phyloP scores from a whole-genome alignment of 2,797 vertebrate species.

The Lutra lutra region DNA sequence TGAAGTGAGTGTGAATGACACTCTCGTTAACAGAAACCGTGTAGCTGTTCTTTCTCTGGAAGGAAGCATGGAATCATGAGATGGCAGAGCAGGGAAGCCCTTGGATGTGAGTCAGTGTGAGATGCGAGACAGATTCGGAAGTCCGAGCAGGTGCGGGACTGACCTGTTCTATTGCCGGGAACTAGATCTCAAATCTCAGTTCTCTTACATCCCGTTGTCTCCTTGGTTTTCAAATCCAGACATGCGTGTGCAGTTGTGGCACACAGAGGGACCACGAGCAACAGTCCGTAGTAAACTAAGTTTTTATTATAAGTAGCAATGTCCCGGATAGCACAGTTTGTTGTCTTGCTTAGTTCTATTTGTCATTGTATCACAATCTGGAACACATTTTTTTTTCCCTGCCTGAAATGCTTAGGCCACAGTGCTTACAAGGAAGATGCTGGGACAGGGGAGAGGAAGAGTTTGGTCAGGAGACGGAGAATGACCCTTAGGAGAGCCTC shows the following conservation, averaged over 20 bases:
- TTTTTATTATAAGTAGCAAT: neutral
- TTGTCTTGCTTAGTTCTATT: slow-evolving; percentile 13
- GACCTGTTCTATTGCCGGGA: neutral
- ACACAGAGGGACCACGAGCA: neutral
- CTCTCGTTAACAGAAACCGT: slow-evolving; percentile 28
- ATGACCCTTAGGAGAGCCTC: neutral
- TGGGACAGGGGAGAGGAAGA: neutral
- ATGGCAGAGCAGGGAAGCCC: neutral
- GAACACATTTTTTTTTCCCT: neutral
- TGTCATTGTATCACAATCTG: neutral
- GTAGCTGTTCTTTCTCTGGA: neutral
- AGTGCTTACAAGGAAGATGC: neutral
- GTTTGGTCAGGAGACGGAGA: neutral
- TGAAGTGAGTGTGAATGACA: slow-evolving; percentile 74
- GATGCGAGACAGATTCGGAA: neutral
- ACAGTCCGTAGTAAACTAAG: neutral
- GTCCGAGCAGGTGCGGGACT: neutral
- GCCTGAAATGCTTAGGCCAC: neutral
- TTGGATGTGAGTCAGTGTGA: neutral
- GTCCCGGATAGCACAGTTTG: neutral
- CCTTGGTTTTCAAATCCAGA: slow-evolving; percentile 19
- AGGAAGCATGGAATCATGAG: neutral
- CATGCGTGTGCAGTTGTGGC: neutral
- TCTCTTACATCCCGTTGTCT: neutral
- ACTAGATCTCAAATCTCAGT: neutral